A percentile compares a stretch with the other conserved stretches of the same genome.
Conservation (phyloP, 2,797 vertebrate genomes). For the Coendou prehensilis region DNA sequence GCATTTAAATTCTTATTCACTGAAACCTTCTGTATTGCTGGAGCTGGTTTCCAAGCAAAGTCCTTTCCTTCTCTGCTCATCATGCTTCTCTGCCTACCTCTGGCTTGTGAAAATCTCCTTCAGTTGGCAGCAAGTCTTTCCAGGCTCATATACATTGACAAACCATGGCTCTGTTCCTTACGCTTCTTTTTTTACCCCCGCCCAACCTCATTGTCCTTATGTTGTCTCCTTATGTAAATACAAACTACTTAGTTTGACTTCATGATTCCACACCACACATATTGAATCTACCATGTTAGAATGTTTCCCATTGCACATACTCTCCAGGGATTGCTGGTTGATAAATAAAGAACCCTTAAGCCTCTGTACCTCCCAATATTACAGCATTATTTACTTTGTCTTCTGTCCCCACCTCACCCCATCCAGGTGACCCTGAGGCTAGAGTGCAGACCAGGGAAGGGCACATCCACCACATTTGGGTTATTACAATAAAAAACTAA, state of each 20-base stretch:
- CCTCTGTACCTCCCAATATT: background rate
- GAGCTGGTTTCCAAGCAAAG: background rate
- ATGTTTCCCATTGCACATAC: background rate
- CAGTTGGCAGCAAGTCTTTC: background rate
- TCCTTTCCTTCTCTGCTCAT: background rate
- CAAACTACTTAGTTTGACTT: background rate
- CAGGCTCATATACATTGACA: background rate
- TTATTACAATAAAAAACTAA: slow-evolving; percentile 17
- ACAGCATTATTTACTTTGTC: background rate
- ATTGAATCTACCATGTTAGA: background rate
- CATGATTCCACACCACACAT: background rate
- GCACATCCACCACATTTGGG: background rate
- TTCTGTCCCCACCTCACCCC: background rate
- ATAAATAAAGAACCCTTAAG: background rate
- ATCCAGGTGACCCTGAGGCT: no score
- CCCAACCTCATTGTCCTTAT: background rate
- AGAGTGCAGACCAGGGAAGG: background rate
- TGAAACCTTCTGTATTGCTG: background rate
- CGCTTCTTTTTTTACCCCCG: background rate
- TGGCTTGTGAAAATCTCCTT: background rate
- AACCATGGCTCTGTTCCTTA: background rate
- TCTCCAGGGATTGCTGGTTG: background rate
- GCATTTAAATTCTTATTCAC: background rate
- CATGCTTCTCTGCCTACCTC: background rate
- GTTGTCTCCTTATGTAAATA: background rate